Evolutionary conservation across 1,140 invertebrate species (phyloP).

Genomic region (Apis dorsata): DNA sequence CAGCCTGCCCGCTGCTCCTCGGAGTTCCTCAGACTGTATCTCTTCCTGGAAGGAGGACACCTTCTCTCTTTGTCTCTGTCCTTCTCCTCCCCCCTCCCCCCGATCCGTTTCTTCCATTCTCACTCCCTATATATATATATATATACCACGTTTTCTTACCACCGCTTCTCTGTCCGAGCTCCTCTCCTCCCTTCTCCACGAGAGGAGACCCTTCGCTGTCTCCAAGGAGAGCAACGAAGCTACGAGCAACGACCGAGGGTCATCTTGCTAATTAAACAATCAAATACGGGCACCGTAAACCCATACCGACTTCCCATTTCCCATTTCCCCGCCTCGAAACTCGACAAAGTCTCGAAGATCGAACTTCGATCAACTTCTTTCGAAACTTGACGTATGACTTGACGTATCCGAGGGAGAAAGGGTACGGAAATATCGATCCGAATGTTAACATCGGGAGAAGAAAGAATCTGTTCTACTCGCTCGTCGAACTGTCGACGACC

Average conservation of each 20-base stretch:
- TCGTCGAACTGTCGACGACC: too few relatives aligned
- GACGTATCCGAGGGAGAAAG: too few relatives aligned
- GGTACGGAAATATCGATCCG: too few relatives aligned
- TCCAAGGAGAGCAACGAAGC: conserved; percentile 61
- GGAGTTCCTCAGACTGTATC: conserved; percentile 69
- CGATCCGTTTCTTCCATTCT: background rate
- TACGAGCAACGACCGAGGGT: conserved; percentile 61
- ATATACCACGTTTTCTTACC: conserved; percentile 25
- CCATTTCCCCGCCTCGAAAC: conserved; percentile 70
- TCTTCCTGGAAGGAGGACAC: conserved; percentile 49
- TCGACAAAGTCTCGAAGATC: too few relatives aligned
- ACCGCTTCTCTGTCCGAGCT: conserved; percentile 7
- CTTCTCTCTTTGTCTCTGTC: conserved; percentile 54
- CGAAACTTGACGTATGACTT: too few relatives aligned
- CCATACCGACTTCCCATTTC: conserved; percentile 61
- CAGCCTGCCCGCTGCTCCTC: conserved; percentile 67
- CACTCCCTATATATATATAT: background rate
- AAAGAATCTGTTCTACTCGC: too few relatives aligned
- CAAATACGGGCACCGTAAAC: conserved; percentile 77
- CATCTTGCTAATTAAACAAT: conserved; percentile 81
- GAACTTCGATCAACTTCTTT: too few relatives aligned
- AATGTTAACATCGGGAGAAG: too few relatives aligned
- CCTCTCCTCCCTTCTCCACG: conserved; percentile 32
- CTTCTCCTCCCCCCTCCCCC: conserved; percentile 15
- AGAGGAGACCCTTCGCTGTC: background rate